Evolutionary conservation across 37 sponge, comb jelly and placozoan genomes (phyloP).

Genomic region (Chondrilla cf. caribensis): DNA sequence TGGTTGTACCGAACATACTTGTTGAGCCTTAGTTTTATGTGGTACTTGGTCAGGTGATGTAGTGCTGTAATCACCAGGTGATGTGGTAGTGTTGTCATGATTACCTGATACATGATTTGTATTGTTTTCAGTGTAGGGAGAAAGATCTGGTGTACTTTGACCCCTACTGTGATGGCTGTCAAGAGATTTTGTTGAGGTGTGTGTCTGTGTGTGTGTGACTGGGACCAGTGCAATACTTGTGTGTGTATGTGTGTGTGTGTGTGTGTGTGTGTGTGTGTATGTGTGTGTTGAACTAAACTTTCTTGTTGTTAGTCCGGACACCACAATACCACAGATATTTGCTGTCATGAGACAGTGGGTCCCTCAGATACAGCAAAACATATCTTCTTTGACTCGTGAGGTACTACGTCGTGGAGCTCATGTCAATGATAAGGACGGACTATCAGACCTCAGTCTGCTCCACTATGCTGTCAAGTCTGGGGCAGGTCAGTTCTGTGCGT

Average conservation of each 20-base stretch:
- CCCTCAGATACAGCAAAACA: constrained; percentile 84
- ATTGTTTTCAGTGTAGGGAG: constrained; percentile 49
- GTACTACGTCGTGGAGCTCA: constrained; percentile 70
- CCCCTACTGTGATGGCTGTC: constrained; percentile 71
- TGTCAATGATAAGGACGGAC: constrained; percentile 87
- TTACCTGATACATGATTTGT: no score
- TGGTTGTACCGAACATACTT: no score
- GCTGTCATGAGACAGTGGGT: constrained; percentile 98
- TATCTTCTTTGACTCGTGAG: constrained; percentile 80
- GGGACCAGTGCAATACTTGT: neutral
- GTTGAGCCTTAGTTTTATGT: no score
- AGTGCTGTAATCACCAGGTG: no score
- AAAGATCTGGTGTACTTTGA: constrained; percentile 78
- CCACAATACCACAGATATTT: constrained; percentile 89
- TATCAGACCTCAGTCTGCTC: constrained; percentile 87
- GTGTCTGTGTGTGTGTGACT: neutral
- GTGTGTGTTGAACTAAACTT: neutral
- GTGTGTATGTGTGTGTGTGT: constrained; percentile 25
- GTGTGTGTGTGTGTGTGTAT: constrained; percentile 27
- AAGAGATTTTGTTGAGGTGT: constrained; percentile 68
- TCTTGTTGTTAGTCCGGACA: constrained; percentile 60
- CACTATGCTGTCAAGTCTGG: constrained; percentile 95
- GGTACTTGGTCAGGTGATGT: no score
- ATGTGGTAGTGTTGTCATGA: no score
- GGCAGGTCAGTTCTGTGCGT: constrained; percentile 42